These are phyloP conservation scores for Menidia menidia DNA, from an alignment of 2,797 vertebrate species.

Conservation along the genomic window DNA sequence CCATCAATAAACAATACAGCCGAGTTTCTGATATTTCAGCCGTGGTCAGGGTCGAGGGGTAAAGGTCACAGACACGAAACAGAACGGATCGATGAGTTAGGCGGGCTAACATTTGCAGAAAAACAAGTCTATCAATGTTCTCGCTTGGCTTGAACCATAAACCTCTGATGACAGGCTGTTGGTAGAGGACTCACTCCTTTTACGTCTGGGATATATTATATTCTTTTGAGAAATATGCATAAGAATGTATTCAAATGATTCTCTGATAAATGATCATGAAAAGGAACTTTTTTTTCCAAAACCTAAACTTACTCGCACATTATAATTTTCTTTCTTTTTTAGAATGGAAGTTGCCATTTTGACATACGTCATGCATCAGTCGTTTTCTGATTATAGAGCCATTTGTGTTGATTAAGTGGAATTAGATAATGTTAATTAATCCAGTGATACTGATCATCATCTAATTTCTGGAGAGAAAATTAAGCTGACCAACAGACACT, in stretches of 20 bases:
- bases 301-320: background rate
- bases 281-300: background rate
- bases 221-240: background rate
- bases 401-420: background rate
- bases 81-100: background rate
- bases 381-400: background rate
- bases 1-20: background rate
- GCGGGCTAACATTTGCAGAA: background rate
- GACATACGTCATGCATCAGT: background rate
- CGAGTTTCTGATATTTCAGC: background rate
- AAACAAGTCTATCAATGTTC: background rate
- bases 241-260: background rate
- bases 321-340: background rate
- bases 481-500: no score
- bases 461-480: background rate
- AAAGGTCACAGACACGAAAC: background rate
- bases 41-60: background rate
- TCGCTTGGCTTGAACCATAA: background rate
- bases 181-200: background rate
- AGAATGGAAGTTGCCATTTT: background rate
- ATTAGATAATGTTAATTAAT: background rate
- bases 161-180: background rate
- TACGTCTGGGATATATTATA: background rate
- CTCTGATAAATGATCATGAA: background rate
- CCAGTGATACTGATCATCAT: background rate